Base-by-base conservation (phyloP, 2,797 vertebrate genomes). In the Vultur gryphus region DNA sequence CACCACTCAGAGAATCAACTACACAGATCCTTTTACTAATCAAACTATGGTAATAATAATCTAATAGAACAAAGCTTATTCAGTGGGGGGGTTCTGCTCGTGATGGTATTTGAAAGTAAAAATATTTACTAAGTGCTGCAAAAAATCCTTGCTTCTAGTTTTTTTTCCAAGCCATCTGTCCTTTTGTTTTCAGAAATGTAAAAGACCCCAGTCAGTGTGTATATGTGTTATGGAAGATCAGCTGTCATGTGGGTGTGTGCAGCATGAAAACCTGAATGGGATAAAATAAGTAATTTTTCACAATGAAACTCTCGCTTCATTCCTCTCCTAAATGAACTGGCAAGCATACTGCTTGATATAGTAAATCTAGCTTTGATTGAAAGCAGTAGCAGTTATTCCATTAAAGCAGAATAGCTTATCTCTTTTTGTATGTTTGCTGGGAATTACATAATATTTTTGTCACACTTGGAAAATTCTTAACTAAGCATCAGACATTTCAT, bases 1-100 rank as follows among this genome's bases (percentile, higher is more conserved):
- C 79, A 70, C 93, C 87, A 98, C 98, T 15, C 94, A 96, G 66
- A 96, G 98, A 39, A 98, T 99, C 96, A 98, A 97, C 91, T 99
- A 99, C 97, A 94, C 97, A 3, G 99, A 99, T 62, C 99, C 99
- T 7, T 99, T 99, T 95, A 97, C 98, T 83, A 99, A 99, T 88
- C 93, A 98, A 91, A 99, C 99, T 12, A 83, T 98, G 99, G 99
- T 99, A 97, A 98, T 59, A 93, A 80, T 44, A 43, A 79, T 37
- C 25, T 9, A 26, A 46, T 31, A 55, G 46, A 87, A 24, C 23
- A 73, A 51, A 80, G 3, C 43, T 87, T 58, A 25, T 31, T 44
- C 4, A 15, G 7, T 61, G 11, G 59, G 58, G 18, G 33, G 8
- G 23, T 70, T 71, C 57, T 33, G 13, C 39, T 62, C 0, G 3